A percentile compares a stretch with the other conserved stretches of the same genome.
These are phyloP conservation scores for Ctenopoma multispine DNA, from an alignment of 2,797 vertebrate genomes.

Conservation along the genomic window DNA sequence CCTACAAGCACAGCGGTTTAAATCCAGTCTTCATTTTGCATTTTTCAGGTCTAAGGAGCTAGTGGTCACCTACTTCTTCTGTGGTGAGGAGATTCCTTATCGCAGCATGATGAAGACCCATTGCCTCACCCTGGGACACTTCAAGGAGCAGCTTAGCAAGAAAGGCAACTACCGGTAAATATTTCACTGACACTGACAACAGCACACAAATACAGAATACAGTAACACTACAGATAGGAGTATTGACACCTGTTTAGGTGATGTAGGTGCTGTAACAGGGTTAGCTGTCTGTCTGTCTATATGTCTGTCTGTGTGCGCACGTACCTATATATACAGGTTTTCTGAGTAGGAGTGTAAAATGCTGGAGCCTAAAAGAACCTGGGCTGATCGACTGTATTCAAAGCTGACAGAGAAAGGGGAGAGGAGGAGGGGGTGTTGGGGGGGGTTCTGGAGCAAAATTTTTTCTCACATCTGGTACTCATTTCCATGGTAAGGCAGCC, in stretches of 20 bases:
- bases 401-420: constrained; percentile 45
- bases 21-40: constrained; percentile 2
- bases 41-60: constrained; percentile 76
- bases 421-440: constrained; percentile 35
- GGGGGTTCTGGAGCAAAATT: constrained; percentile 72
- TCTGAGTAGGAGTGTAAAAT: constrained; percentile 55
- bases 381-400: constrained; percentile 60
- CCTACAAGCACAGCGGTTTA: constrained; percentile 5
- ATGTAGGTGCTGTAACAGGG: background rate
- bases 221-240: background rate
- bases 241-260: constrained; percentile 9
- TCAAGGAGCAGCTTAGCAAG: constrained; percentile 99
- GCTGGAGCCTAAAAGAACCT: constrained; percentile 49
- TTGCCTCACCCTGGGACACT: constrained; percentile 96
- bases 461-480: constrained; percentile 91
- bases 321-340: constrained; percentile 12
- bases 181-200: constrained; percentile 9
- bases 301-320: constrained; percentile 6
- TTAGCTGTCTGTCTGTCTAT: constrained; percentile 9
- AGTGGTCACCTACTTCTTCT: constrained; percentile 98
- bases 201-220: constrained; percentile 2
- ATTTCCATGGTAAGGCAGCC: constrained; percentile 90
- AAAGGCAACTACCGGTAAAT: constrained; percentile 98
- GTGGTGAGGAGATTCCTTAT: constrained; percentile 98
- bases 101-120: constrained; percentile 95